Conservation (phyloP, 2,113 vertebrate species). For the Condylura cristata region DNA sequence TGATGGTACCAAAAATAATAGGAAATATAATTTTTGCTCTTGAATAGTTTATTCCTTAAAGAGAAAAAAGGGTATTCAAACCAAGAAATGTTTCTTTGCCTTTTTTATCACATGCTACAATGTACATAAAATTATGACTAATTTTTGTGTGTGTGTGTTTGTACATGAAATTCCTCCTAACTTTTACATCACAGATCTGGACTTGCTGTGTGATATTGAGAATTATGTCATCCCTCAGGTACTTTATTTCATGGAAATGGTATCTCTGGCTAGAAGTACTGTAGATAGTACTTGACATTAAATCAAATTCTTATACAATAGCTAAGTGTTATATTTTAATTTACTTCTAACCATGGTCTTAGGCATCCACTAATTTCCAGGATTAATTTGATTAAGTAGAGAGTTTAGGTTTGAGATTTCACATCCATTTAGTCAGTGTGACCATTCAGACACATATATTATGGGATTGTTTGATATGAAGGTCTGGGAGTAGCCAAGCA, state of each 20-base stretch:
- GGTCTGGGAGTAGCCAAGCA: not conserved
- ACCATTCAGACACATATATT: not conserved
- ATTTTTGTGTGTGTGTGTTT: not conserved
- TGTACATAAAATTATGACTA: not conserved
- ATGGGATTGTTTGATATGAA: not conserved
- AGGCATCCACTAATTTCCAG: not conserved
- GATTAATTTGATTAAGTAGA: conserved; percentile 7
- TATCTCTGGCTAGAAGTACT: not conserved
- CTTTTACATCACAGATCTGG: not conserved
- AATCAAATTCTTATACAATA: conserved; percentile 27
- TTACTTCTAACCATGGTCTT: not conserved
- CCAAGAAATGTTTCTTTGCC: not conserved
- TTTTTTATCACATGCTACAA: not conserved
- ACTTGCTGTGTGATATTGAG: not conserved
- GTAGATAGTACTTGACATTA: not conserved
- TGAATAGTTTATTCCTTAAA: conserved; percentile 42
- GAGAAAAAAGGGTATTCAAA: not conserved
- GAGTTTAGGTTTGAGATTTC: conserved; percentile 46
- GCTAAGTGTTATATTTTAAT: conserved; percentile 21
- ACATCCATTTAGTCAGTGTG: not conserved
- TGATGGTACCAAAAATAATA: not conserved
- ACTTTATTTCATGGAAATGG: not conserved
- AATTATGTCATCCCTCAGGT: not conserved
- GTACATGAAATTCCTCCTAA: not conserved
- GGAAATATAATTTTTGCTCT: not conserved